Evolutionary conservation across 2,888 invertebrate species (phyloP), one percentile per base, ranked within the genome.

Genomic region (Unio delphinus): DNA sequence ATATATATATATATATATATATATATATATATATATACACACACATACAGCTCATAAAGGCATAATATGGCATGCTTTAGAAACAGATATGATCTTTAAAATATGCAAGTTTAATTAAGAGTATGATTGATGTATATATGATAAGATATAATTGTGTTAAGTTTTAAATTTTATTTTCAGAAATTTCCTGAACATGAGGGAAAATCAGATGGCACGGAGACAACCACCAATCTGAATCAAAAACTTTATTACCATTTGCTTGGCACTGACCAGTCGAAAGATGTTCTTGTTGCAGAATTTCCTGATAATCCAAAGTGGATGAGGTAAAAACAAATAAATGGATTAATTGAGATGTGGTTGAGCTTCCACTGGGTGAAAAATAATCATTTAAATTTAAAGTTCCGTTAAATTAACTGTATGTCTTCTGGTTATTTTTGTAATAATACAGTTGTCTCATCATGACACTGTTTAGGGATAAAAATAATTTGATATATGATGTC

Each of bases 181-280:
- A 92, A 94, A 55, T 98, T 96, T 90, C 94, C 95, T 2, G 94
- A 95, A 64, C 94, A 94, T 86, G 92, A 92, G 66, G 96, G 95
- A 54, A 95, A 95, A 91, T 93, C 95, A 3, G 97, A 97, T 91
- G 98, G 98, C 2, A 96, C 96, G 0, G 97, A 97, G 91, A 97
- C 97, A 1, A 87, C 88, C 72, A 93, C 94, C 81, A 96, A 95
- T 90, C 93, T 94, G 86, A 94, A 96, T 91, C 98, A 99, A 90
- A 98, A 98, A 89, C 91, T 99, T 61, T 98, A 94, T 90, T 99
- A 96, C 91, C 99, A 99, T 90, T 91, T 92, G 67, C 90, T 99
- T 70, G 95, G 96, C 82, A 96, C 97, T 55, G 92, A 94, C 18
- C 97, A 98, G 89, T 91, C 93, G 0, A 93, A 96, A 66, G 99